Evolutionary conservation across 2,888 invertebrate species (phyloP), one percentile per base, ranked within the genome.

Genomic region (Lasioglossum leucozonium): DNA sequence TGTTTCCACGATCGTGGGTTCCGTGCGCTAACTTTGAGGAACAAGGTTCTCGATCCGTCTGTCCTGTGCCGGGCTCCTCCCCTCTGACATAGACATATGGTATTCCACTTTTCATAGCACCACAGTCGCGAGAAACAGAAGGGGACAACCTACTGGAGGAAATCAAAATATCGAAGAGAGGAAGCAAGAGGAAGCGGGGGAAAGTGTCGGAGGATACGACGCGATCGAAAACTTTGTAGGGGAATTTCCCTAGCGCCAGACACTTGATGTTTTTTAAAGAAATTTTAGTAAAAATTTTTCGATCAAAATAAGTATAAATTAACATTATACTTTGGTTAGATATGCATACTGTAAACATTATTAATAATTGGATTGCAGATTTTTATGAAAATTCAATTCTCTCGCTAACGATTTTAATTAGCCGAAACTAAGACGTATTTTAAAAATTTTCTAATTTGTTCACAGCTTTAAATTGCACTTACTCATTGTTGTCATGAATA

Each of bases 41-140:
- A 84, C 77, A 72, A 81, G 86, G 81, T 82, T 79, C 72, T 40
- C 80, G 88, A 81, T 82, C 72, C 80, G 83, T 85, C 87, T 76
- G 80, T 76, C 81, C 79, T 74, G 82, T 86, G 75, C 81, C 26
- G 69, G 58, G 62, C 79, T 85, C 72, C 84, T 87, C 86, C 91
- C 92, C 90, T 90, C 87, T 91, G 92, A 93, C 92, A 83, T 88
- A 88, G 91, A 93, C 92, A 92, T 93, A 93, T 92, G 93, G 92
- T 91, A 92, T 90, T 91, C 91, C 88, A 93, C 91, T 92, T 93
- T 93, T 93, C 93, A 92, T 89, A 90, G 83, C 79, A 73, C 77
- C 58, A 51, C 30, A 26, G 67, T 42, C 74, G 58, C 65, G 67
- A 30, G 76, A 81, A 77, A 74, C 51, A 44, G 78, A 87, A 82